Evolutionary conservation across 1,140 invertebrate species (phyloP).

Genomic region (Plutomurus gul): DNA sequence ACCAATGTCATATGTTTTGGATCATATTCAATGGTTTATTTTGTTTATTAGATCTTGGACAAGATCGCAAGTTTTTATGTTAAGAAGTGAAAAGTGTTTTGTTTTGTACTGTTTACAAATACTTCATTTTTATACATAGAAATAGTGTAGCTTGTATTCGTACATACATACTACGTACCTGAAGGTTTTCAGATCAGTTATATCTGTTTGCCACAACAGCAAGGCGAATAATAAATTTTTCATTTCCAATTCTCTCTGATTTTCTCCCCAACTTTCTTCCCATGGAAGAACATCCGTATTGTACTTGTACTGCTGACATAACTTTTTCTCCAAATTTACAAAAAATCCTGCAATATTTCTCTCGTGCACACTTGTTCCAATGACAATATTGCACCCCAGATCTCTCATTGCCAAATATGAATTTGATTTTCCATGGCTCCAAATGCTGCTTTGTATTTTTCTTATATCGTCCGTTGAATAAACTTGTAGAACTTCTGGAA

Average conservation of each 20-base stretch:
- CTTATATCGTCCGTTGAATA: neutral
- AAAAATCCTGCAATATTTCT: neutral
- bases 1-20: too few species aligned
- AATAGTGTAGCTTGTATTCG: too few species aligned
- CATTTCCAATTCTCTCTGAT: neutral
- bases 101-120: too few species aligned
- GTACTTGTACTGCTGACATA: slow-evolving; percentile 11
- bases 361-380: neutral
- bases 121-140: too few species aligned
- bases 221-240: slow-evolving; percentile 31
- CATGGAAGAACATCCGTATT: slow-evolving; percentile 15
- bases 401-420: neutral
- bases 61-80: too few species aligned
- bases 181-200: neutral
- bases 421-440: neutral
- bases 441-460: neutral
- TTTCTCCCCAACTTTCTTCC: slow-evolving; percentile 2
- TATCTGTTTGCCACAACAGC: slow-evolving; percentile 23
- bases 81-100: too few species aligned
- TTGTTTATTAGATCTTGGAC: too few species aligned
- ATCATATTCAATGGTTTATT: too few species aligned
- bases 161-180: too few species aligned
- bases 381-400: neutral
- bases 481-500: neutral
- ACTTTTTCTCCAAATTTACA: neutral